phyloP scores from a whole-genome alignment of 2,797 vertebrate species.

The Steatocranus sp. region DNA sequence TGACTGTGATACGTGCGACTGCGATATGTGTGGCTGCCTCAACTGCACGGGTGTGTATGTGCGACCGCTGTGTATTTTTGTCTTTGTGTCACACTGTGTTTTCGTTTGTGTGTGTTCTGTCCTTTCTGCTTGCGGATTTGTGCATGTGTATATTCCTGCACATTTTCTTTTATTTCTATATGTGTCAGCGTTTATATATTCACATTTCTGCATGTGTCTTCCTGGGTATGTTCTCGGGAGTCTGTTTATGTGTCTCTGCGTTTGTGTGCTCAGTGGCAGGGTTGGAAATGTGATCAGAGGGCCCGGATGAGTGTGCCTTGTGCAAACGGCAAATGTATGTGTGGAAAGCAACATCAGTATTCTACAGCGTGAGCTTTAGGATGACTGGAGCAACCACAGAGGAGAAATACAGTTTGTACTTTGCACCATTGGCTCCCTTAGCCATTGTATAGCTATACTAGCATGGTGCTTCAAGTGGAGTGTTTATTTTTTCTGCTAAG shows the following conservation, averaged over 20 bases:
- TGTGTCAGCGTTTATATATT: not conserved
- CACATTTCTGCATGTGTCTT: not conserved
- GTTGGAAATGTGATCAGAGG: slow-evolving; percentile 48
- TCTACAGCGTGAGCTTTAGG: slow-evolving; percentile 33
- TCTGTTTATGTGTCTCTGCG: not conserved
- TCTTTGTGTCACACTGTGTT: not conserved
- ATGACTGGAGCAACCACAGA: slow-evolving; percentile 14
- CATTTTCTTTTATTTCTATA: not conserved
- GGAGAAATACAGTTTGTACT: slow-evolving; percentile 6
- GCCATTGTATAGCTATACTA: not conserved
- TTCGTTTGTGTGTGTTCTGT: not conserved
- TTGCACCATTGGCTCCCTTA: not conserved
- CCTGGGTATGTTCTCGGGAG: not conserved
- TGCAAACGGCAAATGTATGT: slow-evolving; percentile 39
- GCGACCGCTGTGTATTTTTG: not conserved
- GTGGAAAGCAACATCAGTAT: slow-evolving; percentile 57
- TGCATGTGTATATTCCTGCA: not conserved
- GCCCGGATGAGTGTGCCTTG: slow-evolving; percentile 16
- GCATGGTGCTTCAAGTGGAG: not conserved
- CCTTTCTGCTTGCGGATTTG: not conserved
- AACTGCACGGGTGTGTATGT: not conserved
- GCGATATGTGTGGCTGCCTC: slow-evolving; percentile 22
- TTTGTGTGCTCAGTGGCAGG: slow-evolving; percentile 20
- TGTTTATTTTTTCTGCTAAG: not conserved
- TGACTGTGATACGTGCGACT: slow-evolving; percentile 15